Evolutionary conservation across 2,888 invertebrate species (phyloP), one percentile per base, ranked within the genome.

Genomic region (Peribatodes rhomboidaria): DNA sequence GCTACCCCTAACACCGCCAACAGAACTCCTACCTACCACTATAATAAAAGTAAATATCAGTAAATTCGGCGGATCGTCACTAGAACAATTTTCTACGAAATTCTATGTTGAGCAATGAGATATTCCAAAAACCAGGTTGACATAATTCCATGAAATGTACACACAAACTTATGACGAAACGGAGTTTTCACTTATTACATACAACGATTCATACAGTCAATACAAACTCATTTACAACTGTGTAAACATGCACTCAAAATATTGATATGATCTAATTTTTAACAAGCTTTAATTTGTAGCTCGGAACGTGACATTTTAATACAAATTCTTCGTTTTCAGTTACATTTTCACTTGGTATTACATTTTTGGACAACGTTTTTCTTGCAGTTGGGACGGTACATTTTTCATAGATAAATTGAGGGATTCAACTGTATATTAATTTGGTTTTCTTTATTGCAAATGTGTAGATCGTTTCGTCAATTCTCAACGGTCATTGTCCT

Each of bases 221-320:
- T 69, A 75, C 68, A 69, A 61, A 66, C 42, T 37, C 18, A 65
- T n/a, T 68, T 65, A 71, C 82, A 84, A 68, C 74, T 79, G 83
- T 68, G n/a, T 64, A 68, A 75, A 73, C 61, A 72, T 60, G 33
- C 62, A 65, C 50, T 50, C 20, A 55, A 10, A 44, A 55, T 80
- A 67, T 81, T 81, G 72, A 72, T 50, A 63, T 73, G 75, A 79
- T 82, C 82, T 78, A 79, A 76, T 81, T 83, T 76, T 53, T 13
- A 10, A 49, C 72, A 61, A 72, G 71, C 31, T 69, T 73, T 59
- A 55, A 10, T 65, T 57, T 73, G 61, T 69, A 35, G 54, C 11
- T 62, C 35, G 14, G 14, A 18, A 8, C 10, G 11, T n/a, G 4
- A 39, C 6, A 8, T 42, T 27, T 27, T 27, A 13, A 18, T 61